These are phyloP conservation scores for Tipula helvola DNA, from an alignment of 2,888 invertebrate genomes.

Conservation along the genomic window DNA sequence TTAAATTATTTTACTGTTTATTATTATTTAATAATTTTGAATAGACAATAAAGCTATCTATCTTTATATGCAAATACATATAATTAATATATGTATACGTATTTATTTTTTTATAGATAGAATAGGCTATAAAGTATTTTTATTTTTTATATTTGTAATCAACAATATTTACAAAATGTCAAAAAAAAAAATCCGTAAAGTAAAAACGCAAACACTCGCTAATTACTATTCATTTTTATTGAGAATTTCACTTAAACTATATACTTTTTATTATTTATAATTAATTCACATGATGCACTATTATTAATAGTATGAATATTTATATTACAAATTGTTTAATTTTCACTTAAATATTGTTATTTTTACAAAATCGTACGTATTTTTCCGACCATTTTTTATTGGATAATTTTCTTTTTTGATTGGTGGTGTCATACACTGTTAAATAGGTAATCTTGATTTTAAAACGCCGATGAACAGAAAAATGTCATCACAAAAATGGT, in stretches of 20 bases:
- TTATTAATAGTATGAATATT: neutral
- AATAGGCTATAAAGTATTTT: neutral
- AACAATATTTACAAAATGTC: slow-evolving; percentile 8
- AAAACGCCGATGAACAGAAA: neutral
- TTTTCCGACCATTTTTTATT: slow-evolving; percentile 4
- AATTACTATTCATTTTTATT: neutral
- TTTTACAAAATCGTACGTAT: neutral
- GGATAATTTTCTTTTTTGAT: slow-evolving; percentile 5
- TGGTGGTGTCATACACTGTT: neutral
- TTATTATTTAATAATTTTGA: neutral
- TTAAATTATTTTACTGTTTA: neutral
- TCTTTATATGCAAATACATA: neutral
- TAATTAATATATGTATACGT: neutral
- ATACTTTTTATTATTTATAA: neutral
- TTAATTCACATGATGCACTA: neutral
- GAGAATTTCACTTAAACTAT: neutral
- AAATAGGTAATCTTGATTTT: neutral
- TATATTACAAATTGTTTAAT: neutral
- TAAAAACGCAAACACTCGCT: neutral
- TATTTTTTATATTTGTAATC: neutral
- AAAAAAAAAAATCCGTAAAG: neutral
- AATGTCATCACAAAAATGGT: neutral
- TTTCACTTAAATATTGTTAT: neutral
- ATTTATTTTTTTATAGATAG: neutral
- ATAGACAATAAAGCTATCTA: neutral